Conservation (phyloP, 2,888 invertebrate genomes). For the Embidobia sp. region DNA sequence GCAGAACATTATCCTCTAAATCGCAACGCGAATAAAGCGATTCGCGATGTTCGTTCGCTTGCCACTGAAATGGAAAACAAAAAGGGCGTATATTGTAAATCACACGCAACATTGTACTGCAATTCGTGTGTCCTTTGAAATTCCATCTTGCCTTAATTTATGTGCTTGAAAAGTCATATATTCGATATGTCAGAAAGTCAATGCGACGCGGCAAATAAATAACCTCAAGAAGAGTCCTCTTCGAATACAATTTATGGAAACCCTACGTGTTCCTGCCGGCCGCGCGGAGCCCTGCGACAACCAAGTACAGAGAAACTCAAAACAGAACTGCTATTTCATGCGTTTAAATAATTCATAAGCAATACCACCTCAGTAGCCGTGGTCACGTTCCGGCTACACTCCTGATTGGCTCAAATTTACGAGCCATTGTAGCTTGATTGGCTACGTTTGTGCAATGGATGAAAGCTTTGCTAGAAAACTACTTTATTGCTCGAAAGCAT, state of each 20-base stretch:
- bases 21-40: constrained; percentile 1
- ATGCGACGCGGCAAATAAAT: constrained; percentile 59
- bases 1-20: constrained; percentile 15
- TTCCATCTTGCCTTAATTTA: constrained; percentile 55
- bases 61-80: constrained; percentile 41
- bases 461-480: constrained; percentile 74
- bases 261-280: constrained; percentile 48
- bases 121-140: constrained; percentile 50
- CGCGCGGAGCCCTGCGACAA: constrained; percentile 66
- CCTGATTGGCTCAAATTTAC: constrained; percentile 80
- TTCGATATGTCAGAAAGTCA: constrained; percentile 58
- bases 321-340: constrained; percentile 62
- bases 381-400: constrained; percentile 77
- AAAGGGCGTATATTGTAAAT: constrained; percentile 49
- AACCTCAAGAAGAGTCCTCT: constrained; percentile 55
- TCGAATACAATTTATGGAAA: constrained; percentile 64
- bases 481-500: constrained; percentile 73
- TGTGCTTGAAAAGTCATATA: constrained; percentile 50
- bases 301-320: constrained; percentile 58
- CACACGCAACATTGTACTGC: constrained; percentile 23
- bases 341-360: constrained; percentile 81
- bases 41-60: constrained; percentile 2
- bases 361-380: constrained; percentile 74
- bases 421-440: constrained; percentile 80
- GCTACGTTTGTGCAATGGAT: constrained; percentile 77